phyloP scores from a whole-genome alignment of 2,888 invertebrate genomes.

The Agriotes lineatus region DNA sequence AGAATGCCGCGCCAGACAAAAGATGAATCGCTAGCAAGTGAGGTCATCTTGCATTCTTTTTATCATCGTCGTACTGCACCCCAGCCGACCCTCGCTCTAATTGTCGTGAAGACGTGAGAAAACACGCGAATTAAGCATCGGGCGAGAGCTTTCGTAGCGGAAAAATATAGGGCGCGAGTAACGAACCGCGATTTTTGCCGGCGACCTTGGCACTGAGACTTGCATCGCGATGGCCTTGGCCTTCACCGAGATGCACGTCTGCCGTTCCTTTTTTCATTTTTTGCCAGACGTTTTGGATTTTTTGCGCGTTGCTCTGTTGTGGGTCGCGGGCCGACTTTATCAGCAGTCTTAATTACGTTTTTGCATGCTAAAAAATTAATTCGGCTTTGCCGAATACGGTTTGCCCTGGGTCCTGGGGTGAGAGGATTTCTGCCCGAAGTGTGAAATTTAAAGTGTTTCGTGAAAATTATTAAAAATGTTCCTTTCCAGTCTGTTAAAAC shows the following conservation, averaged over 20 bases:
- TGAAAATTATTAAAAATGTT: no score
- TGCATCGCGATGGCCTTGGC: slow-evolving; percentile 61
- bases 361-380: slow-evolving; percentile 11
- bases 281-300: slow-evolving; percentile 1
- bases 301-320: neutral
- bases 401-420: no score
- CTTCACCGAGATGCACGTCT: slow-evolving; percentile 61
- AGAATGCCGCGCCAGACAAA: slow-evolving; percentile 42
- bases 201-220: slow-evolving; percentile 57
- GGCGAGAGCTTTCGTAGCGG: slow-evolving; percentile 19
- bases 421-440: no score
- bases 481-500: no score
- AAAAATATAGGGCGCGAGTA: slow-evolving; percentile 37
- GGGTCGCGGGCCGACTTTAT: neutral
- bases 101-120: slow-evolving; percentile 24
- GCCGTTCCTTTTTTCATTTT: slow-evolving; percentile 16
- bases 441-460: no score
- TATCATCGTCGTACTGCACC: no score
- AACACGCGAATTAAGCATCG: slow-evolving; percentile 29
- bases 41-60: slow-evolving; percentile 40
- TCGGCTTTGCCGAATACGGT: no score
- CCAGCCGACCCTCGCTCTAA: no score
- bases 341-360: slow-evolving; percentile 14
- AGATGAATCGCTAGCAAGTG: slow-evolving; percentile 40
- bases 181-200: slow-evolving; percentile 50